A percentile compares a stretch with the other conserved stretches of the same genome.
phyloP scores from a whole-genome alignment of 2,888 invertebrate species.

The Mythimna vitellina region DNA sequence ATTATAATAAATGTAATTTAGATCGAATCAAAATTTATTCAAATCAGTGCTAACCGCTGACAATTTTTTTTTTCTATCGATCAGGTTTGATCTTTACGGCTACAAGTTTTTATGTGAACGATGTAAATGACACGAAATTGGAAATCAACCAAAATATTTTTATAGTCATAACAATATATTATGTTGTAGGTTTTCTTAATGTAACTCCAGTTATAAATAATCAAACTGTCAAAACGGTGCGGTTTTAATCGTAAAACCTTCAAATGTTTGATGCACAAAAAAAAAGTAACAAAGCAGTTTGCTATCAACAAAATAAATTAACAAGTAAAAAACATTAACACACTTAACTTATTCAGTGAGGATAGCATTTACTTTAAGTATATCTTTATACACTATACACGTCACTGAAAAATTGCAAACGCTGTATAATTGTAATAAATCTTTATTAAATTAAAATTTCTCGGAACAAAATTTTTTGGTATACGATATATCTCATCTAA shows the following conservation, averaged over 20 bases:
- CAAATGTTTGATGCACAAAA: no score
- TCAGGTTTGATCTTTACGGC: conserved; percentile 13
- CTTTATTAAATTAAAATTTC: no score
- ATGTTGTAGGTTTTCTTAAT: background rate
- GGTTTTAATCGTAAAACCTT: conserved; percentile 13
- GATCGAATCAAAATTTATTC: conserved; percentile 18
- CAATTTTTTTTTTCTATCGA: conserved; percentile 19
- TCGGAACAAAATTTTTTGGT: no score
- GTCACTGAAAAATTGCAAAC: no score
- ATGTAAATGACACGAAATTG: conserved; percentile 6
- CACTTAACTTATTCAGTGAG: background rate
- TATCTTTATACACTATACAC: no score
- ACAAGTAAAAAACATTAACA: background rate
- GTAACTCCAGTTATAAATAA: conserved; percentile 28
- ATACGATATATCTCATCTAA: no score
- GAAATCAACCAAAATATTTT: conserved; percentile 1
- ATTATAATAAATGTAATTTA: background rate
- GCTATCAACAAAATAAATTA: background rate
- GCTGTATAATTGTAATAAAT: no score
- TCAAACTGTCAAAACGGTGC: background rate
- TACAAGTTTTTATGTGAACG: conserved; percentile 17
- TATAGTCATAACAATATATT: conserved; percentile 3
- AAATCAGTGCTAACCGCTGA: background rate
- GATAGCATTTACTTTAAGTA: background rate
- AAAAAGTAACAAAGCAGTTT: background rate